phyloP scores from a whole-genome alignment of 2,113 vertebrate genomes.

The Motacilla tschutschensis region DNA sequence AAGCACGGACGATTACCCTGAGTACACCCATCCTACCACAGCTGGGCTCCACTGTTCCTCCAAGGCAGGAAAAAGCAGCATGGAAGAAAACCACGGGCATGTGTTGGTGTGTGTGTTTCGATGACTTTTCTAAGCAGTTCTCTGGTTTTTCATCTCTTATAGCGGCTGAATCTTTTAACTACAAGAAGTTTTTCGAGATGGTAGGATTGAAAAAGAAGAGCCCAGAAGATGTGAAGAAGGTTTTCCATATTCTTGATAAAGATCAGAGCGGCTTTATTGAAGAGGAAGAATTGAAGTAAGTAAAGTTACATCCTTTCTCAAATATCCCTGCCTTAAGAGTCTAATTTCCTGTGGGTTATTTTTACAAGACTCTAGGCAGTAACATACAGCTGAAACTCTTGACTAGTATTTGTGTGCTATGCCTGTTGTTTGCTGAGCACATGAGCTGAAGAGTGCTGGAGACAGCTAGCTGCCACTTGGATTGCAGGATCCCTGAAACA shows the following conservation, averaged over 20 bases:
- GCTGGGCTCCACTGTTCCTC: background rate
- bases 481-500: background rate
- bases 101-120: background rate
- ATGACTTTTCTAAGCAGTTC: background rate
- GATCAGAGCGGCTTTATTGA: conserved; percentile 92
- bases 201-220: conserved; percentile 89
- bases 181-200: conserved; percentile 93
- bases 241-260: conserved; percentile 91
- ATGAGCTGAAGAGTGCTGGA: background rate
- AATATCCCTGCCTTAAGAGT: background rate
- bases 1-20: background rate
- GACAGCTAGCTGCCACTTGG: background rate
- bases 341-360: background rate
- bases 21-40: background rate
- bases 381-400: background rate
- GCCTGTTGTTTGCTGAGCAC: background rate
- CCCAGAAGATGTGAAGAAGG: conserved; percentile 84
- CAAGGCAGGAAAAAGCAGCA: background rate
- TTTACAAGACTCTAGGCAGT: background rate
- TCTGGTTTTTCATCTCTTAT: background rate
- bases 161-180: conserved; percentile 86
- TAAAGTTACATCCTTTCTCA: background rate
- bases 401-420: background rate
- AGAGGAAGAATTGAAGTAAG: conserved; percentile 93
- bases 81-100: background rate